Base-by-base conservation (phyloP, 2,888 invertebrate species). In the Agrochola litura region DNA sequence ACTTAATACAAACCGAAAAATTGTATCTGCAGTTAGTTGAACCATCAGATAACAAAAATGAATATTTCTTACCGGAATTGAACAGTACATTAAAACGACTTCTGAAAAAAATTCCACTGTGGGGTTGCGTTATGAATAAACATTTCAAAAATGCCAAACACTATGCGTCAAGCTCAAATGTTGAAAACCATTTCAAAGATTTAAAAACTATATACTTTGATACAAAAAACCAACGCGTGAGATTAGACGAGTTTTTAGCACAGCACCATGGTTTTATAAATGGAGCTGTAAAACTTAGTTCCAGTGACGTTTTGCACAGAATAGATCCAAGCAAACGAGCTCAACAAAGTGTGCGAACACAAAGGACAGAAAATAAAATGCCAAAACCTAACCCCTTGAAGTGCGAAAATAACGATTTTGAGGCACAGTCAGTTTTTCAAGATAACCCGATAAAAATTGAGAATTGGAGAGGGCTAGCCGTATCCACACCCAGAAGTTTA, bases 181-280 rank as follows among this genome's bases (percentile, higher is more conserved):
- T 79, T 41, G 81, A 84, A 84, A 82, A 76, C 10, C 82, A 84
- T 74, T 84, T 82, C 58, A 77, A 84, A 77, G 77, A 82, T 61
- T 65, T 79, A 66, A 84, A 84, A 80, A 84, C 76, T 14, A 77
- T 77, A 68, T 79, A 82, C 65, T 79, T 79, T 76, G 43, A 43
- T 43, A 77, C 78, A 0, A 80, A 76, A 74, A 70, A 74, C 43
- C 58, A 84, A 73, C 76, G 80, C 14, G 61, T 81, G 16, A 0
- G 83, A 74, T 76, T 83, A 71, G 78, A 83, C 61, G 78, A 83
- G 60, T 81, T 83, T 66, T 72, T 81, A 68, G 72, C 81, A 70
- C 77, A 79, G 60, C 76, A 81, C 67, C 63, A 81, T 69, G 63
- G 67, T 79, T 81, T 65, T 60, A 71, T 76, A 60, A 76, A 76